These are phyloP conservation scores for Bubalus kerabau DNA, from an alignment of 2,113 vertebrate genomes.

Conservation along the genomic window DNA sequence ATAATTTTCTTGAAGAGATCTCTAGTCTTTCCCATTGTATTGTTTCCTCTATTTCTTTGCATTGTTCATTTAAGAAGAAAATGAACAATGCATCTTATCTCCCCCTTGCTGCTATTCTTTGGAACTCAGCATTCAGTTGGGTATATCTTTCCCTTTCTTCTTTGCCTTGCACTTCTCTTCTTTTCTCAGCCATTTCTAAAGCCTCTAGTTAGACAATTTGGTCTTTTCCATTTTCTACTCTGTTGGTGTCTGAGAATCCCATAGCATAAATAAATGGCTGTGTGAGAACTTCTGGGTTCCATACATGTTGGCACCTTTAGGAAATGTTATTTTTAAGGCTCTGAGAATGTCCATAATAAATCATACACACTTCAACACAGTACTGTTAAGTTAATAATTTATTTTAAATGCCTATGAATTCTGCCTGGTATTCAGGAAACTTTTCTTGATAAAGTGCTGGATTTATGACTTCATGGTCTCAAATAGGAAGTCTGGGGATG, in stretches of 20 bases:
- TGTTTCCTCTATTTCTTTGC: background rate
- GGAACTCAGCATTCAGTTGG: background rate
- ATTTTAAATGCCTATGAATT: slow-evolving; percentile 48
- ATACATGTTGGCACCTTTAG: background rate
- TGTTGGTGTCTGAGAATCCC: background rate
- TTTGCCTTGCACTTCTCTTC: background rate
- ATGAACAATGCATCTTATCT: background rate
- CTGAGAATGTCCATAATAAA: slow-evolving; percentile 31
- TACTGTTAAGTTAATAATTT: slow-evolving; percentile 26
- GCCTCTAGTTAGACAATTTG: background rate
- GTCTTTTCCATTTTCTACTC: background rate
- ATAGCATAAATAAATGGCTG: background rate
- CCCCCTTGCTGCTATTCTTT: background rate
- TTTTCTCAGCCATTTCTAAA: background rate
- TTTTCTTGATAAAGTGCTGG: slow-evolving; percentile 40
- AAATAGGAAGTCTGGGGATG: background rate
- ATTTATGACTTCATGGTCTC: slow-evolving; percentile 14
- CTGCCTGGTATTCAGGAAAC: slow-evolving; percentile 60
- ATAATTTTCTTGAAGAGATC: background rate
- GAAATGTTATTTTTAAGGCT: slow-evolving; percentile 40
- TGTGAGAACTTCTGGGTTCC: background rate
- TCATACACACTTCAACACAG: slow-evolving; percentile 25
- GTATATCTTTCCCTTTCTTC: background rate
- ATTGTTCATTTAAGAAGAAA: background rate
- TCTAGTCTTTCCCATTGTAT: background rate